phyloP scores from a whole-genome alignment of 2,888 invertebrate genomes.

The Magallana nippona region DNA sequence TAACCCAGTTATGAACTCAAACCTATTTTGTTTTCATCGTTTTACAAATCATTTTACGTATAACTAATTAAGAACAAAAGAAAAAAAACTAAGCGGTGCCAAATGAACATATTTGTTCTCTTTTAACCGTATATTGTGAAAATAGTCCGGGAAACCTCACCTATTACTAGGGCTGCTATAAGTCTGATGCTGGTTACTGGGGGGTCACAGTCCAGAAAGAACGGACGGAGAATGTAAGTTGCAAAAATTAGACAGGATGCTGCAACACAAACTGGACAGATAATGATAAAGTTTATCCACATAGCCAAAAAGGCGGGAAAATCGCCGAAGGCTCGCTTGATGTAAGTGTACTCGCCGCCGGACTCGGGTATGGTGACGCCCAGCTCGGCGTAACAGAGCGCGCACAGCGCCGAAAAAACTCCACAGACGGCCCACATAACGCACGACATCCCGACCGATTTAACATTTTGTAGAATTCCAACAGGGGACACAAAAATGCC shows the following conservation, averaged over 20 bases:
- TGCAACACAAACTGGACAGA: conserved; percentile 77
- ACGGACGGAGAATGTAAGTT: conserved; percentile 74
- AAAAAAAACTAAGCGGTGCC: too few species aligned
- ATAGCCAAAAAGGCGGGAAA: conserved; percentile 76
- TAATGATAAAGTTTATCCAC: conserved; percentile 77
- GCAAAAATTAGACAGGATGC: conserved; percentile 77
- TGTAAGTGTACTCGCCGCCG: conserved; percentile 81
- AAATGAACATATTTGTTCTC: too few species aligned
- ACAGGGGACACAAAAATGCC: conserved; percentile 97
- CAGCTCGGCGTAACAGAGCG: conserved; percentile 93
- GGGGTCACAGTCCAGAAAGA: conserved; percentile 74
- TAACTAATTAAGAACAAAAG: too few species aligned
- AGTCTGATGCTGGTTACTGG: conserved; percentile 69
- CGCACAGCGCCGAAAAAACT: conserved; percentile 87
- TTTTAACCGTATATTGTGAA: too few species aligned
- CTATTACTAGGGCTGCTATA: conserved; percentile 71
- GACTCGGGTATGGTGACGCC: conserved; percentile 90
- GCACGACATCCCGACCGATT: conserved; percentile 87
- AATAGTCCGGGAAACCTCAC: conserved; percentile 60
- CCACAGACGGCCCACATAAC: conserved; percentile 95
- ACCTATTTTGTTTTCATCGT: not conserved
- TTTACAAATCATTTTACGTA: too few species aligned
- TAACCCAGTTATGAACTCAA: not conserved
- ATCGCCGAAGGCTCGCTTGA: conserved; percentile 77
- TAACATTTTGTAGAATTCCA: conserved; percentile 90